Evolutionary conservation across 2,888 invertebrate species (phyloP), one percentile per base, ranked within the genome.

Genomic region (Mystacides longicornis): DNA sequence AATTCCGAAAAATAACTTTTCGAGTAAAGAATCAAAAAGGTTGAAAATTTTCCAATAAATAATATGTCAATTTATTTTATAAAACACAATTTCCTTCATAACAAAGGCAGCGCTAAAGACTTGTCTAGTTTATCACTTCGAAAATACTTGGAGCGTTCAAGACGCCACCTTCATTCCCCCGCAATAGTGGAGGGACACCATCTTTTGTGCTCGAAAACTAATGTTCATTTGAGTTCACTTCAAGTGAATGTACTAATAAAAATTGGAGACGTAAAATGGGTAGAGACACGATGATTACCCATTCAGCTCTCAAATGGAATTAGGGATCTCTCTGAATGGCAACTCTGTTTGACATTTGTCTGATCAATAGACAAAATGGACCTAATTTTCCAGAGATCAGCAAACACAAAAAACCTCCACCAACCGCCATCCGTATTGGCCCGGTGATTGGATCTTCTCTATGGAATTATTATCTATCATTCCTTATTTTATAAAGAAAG

Each of bases 321-420:
- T 19, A 45, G 27, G 48, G 31, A 48, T 19, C 33, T 20, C 20
- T n/a, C 51, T 52, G 57, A 57, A 54, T 49, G 50, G 52, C 37
- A 46, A 27, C 48, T 23, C 48, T 52, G 52, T 54, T 54, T 54
- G 57, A 57, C 57, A 57, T 21, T 48, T 48, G 18, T 22, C 52
- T 23, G 48, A 50, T 51, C 55, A 58, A 58, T 53, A 51, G 50
- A 58, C 22, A 33, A 48, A 53, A 55, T 53, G 48, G 55, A 52
- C 43, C 54, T 31, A 58, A 54, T 56, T 55, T 55, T 33, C 46
- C 51, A 45, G 21, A 50, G 46, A 51, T 51, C 37, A 33, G 37
- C 48, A 55, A 51, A 45, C 54, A 54, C 49, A 54, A 50, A 49
- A 54, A 54, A 45, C 22, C 27, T 42, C 22, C 37, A 20, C n/a